phyloP scores from a whole-genome alignment of 2,113 vertebrate genomes.

The Aegypius monachus region DNA sequence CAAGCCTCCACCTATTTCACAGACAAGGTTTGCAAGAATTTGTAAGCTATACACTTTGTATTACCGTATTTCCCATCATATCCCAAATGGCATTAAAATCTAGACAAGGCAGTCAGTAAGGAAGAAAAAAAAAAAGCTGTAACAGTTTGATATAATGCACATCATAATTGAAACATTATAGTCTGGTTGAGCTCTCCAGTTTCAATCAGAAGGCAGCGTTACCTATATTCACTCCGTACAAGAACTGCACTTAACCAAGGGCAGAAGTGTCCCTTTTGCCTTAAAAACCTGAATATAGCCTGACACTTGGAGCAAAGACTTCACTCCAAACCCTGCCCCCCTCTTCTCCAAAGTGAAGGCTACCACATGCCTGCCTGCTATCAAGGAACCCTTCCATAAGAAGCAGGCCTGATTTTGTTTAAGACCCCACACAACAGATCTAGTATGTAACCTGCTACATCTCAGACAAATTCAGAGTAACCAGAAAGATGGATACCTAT shows the following conservation, averaged over 20 bases:
- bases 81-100: not conserved
- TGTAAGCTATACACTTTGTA: rapidly evolving
- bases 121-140: not conserved
- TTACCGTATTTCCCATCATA: not conserved
- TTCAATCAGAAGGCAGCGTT: not conserved
- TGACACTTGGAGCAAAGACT: not conserved
- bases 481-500: conserved; percentile 78
- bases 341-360: not conserved
- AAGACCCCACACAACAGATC: not conserved
- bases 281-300: not conserved
- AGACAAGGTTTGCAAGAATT: not conserved
- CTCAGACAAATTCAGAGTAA: not conserved
- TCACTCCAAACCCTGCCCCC: not conserved
- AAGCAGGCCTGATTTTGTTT: not conserved
- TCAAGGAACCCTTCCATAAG: not conserved
- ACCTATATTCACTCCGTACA: not conserved
- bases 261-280: not conserved
- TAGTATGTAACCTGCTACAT: not conserved
- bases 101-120: not conserved
- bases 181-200: not conserved
- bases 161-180: not conserved
- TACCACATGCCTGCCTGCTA: not conserved
- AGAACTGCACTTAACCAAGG: not conserved
- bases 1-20: not conserved
- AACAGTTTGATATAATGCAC: not conserved